These are phyloP conservation scores for Asobara japonica DNA, from an alignment of 1,140 invertebrate species.

Conservation along the genomic window DNA sequence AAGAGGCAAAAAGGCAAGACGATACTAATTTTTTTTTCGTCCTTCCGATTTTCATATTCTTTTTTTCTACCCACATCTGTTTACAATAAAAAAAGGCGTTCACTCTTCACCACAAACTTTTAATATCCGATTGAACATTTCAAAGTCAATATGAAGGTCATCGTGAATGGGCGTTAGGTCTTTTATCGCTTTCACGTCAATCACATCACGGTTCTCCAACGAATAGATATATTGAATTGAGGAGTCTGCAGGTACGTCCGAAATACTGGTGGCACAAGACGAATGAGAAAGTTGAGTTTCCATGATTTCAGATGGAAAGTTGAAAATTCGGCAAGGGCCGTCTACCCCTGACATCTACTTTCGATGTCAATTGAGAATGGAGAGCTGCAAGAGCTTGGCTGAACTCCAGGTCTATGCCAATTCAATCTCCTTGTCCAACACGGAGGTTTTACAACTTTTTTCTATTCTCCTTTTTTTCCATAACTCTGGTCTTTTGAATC, in stretches of 20 bases:
- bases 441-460: background rate
- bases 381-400: background rate
- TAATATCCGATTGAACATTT: background rate
- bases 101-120: background rate
- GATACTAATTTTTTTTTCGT: too few species aligned
- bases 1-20: background rate
- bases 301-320: background rate
- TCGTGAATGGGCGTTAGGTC: background rate
- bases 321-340: background rate
- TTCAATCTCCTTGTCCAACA: conserved; percentile 1
- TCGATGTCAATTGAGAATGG: background rate
- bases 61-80: background rate
- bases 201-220: background rate
- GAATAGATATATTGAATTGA: background rate
- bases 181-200: background rate
- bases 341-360: background rate
- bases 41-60: too few species aligned
- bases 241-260: background rate
- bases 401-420: conserved; percentile 2
- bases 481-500: background rate
- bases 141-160: background rate
- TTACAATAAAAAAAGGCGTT: background rate
- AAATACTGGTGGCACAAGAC: background rate
- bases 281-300: background rate
- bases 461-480: background rate